phyloP scores from a whole-genome alignment of 2,113 vertebrate genomes.

The Nibea albiflora region DNA sequence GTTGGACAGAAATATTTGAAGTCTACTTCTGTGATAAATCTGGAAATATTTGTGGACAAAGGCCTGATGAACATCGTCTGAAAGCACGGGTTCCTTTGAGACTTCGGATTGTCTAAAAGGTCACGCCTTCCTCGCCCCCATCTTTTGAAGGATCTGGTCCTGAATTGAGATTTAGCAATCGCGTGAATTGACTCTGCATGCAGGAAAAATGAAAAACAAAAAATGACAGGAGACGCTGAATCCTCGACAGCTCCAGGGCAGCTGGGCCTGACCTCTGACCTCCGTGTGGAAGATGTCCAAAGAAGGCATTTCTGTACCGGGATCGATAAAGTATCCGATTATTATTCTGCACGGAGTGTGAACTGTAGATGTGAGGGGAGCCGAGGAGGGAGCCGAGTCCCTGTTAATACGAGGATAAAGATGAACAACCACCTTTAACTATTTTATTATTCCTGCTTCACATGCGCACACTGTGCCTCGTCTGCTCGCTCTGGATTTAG shows the following conservation, averaged over 20 bases:
- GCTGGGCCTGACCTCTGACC: conserved; percentile 24
- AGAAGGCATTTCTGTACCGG: not conserved
- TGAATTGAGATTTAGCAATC: conserved; percentile 27
- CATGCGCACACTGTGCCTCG: not conserved
- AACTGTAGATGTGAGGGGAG: not conserved
- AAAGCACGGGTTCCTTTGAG: not conserved
- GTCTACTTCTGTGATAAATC: not conserved
- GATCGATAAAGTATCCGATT: conserved; percentile 30
- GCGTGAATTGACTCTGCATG: not conserved
- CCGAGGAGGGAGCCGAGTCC: not conserved
- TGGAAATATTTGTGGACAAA: not conserved
- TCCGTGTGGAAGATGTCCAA: not conserved
- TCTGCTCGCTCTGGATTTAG: not conserved
- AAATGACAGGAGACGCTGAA: not conserved
- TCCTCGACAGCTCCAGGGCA: not conserved
- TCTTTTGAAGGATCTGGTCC: not conserved
- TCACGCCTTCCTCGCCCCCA: not conserved
- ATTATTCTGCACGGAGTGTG: conserved; percentile 30
- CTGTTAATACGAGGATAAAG: not conserved
- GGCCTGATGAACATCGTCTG: not conserved
- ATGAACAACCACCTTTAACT: conserved; percentile 14
- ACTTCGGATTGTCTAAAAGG: not conserved
- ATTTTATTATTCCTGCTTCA: conserved; percentile 6
- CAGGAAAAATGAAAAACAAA: not conserved
- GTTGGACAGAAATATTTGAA: not conserved